phyloP scores from a whole-genome alignment of 1,140 invertebrate genomes.

The Drosophila athabasca region DNA sequence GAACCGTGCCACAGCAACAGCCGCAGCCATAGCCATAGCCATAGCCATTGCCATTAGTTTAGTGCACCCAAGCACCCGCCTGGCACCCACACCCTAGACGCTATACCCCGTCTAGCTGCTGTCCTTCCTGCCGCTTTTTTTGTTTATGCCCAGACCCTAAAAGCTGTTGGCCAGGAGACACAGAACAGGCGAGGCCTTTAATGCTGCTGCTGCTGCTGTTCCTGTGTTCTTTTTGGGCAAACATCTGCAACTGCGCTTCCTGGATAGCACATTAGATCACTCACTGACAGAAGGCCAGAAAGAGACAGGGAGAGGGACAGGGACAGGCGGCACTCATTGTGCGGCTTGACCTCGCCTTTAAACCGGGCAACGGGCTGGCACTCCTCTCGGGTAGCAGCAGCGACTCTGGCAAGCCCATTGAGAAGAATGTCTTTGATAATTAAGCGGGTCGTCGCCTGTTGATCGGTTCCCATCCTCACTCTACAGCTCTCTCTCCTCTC shows the following conservation, averaged over 20 bases:
- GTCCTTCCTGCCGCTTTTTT: constrained; percentile 9
- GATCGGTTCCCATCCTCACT: constrained; percentile 28
- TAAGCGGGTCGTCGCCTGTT: constrained; percentile 64
- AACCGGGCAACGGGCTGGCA: constrained; percentile 21
- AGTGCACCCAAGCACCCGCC: constrained; percentile 29
- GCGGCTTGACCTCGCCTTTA: constrained; percentile 64
- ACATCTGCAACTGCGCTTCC: constrained; percentile 59
- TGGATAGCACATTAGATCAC: constrained; percentile 73
- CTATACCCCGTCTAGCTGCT: neutral
- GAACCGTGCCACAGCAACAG: constrained; percentile 73
- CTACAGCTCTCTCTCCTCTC: neutral
- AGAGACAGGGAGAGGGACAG: neutral
- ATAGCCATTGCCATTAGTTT: constrained; percentile 67
- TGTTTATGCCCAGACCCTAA: constrained; percentile 16
- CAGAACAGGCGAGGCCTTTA: too few species aligned
- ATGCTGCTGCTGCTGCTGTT: neutral
- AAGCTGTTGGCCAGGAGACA: constrained; percentile 10
- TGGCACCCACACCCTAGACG: constrained; percentile 28
- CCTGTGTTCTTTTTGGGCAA: constrained; percentile 46
- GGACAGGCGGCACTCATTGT: constrained; percentile 10
- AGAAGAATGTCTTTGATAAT: constrained; percentile 78
- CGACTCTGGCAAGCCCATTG: constrained; percentile 61
- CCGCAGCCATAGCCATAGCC: constrained; percentile 1
- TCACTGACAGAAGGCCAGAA: constrained; percentile 36
- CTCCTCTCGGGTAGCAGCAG: constrained; percentile 48